These are phyloP conservation scores for Drosophila antonietae DNA, from an alignment of 2,888 invertebrate species.

Conservation along the genomic window DNA sequence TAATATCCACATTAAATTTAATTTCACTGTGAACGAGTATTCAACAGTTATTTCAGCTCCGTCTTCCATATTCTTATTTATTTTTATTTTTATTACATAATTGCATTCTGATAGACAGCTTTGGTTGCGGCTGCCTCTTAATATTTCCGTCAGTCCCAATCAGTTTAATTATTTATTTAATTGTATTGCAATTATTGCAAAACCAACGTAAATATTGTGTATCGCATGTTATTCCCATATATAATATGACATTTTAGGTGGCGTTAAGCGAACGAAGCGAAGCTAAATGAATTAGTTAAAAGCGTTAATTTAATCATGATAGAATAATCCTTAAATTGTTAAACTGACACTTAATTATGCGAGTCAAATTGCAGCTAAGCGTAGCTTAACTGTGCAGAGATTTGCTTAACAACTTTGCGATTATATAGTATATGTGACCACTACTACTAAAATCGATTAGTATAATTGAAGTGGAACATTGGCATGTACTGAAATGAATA, in stretches of 20 bases:
- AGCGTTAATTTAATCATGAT: slow-evolving; percentile 2
- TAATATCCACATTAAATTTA: not conserved
- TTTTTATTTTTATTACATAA: slow-evolving; percentile 10
- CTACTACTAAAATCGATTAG: not conserved
- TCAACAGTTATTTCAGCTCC: not conserved
- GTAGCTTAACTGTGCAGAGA: not conserved
- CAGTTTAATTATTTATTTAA: slow-evolving; percentile 48
- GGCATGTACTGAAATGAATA: not conserved
- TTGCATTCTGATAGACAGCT: slow-evolving; percentile 6
- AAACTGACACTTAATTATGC: not conserved
- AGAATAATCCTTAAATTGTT: slow-evolving; percentile 8
- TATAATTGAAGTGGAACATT: not conserved
- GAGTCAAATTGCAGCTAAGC: not conserved
- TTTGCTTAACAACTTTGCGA: not conserved
- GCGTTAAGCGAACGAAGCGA: slow-evolving; percentile 10
- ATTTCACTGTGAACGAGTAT: not conserved
- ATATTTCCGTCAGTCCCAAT: slow-evolving; percentile 21
- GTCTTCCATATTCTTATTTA: not conserved
- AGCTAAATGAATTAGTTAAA: slow-evolving; percentile 43
- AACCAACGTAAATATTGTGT: not conserved
- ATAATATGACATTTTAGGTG: slow-evolving; percentile 25
- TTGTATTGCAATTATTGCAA: slow-evolving; percentile 36
- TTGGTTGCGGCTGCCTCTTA: slow-evolving; percentile 10
- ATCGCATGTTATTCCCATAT: slow-evolving; percentile 9
- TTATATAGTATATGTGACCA: not conserved